phyloP scores from a whole-genome alignment of 2,888 invertebrate species.

The Amphipoea oculea region DNA sequence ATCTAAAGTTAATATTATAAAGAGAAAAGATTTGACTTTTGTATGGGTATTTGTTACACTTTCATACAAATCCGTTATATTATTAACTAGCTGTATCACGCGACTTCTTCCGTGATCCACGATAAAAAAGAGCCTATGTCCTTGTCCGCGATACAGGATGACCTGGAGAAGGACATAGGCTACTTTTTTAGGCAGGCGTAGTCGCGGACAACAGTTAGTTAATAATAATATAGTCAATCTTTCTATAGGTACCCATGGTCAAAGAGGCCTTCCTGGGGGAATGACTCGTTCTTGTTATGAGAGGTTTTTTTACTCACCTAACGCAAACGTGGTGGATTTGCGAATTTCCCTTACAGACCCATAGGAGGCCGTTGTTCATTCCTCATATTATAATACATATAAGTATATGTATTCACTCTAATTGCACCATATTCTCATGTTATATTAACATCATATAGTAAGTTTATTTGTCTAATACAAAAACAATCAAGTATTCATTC shows the following conservation, averaged over 20 bases:
- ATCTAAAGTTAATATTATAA: neutral
- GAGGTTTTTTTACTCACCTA: neutral
- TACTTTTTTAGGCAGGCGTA: neutral
- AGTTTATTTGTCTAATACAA: slow-evolving; percentile 10
- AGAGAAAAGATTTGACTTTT: neutral
- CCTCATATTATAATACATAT: neutral
- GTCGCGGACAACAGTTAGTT: neutral
- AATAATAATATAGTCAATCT: neutral
- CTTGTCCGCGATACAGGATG: too few relatives aligned
- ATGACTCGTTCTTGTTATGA: neutral
- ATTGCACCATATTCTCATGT: neutral
- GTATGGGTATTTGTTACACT: neutral
- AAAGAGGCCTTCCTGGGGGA: neutral
- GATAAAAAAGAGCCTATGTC: too few relatives aligned
- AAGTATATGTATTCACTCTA: neutral
- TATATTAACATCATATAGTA: slow-evolving; percentile 12
- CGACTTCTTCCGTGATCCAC: too few relatives aligned
- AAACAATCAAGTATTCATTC: slow-evolving; percentile 17
- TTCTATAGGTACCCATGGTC: neutral
- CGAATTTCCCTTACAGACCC: neutral
- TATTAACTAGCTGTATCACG: too few relatives aligned
- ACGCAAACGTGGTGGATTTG: neutral
- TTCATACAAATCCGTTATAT: neutral
- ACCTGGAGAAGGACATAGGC: neutral
- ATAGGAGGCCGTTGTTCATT: neutral